These are phyloP conservation scores for Penaeus vannamei DNA, from an alignment of 1,140 invertebrate genomes.

Conservation along the genomic window DNA sequence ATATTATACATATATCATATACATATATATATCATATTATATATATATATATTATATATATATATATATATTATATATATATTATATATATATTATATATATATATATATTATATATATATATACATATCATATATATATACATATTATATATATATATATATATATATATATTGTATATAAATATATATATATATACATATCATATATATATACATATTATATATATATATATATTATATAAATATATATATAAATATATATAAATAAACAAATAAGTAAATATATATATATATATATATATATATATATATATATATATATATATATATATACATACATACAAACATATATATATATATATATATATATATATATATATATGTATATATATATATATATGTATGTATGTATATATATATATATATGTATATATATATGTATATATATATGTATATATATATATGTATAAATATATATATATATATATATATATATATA, in stretches of 20 bases:
- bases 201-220: too few relatives aligned
- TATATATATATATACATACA: conserved; percentile 38
- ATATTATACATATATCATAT: too few relatives aligned
- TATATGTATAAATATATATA: conserved; percentile 34
- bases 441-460: conserved; percentile 30
- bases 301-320: conserved; percentile 41
- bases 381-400: conserved; percentile 38
- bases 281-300: conserved; percentile 40
- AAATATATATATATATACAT: too few relatives aligned
- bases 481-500: conserved; percentile 34
- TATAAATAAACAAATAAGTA: too few relatives aligned
- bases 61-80: too few relatives aligned
- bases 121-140: too few relatives aligned
- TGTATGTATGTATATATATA: conserved; percentile 32
- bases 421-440: conserved; percentile 19
- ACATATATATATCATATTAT: too few relatives aligned
- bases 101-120: too few relatives aligned
- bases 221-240: not conserved
- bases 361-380: conserved; percentile 41
- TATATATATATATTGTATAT: too few relatives aligned
- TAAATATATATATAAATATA: not conserved
- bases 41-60: conserved; percentile 40
- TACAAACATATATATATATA: conserved; percentile 31
- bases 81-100: too few relatives aligned
- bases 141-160: too few relatives aligned